Evolutionary conservation across 2,113 vertebrate genomes (phyloP).

Genomic region (Pterophyllum scalare): DNA sequence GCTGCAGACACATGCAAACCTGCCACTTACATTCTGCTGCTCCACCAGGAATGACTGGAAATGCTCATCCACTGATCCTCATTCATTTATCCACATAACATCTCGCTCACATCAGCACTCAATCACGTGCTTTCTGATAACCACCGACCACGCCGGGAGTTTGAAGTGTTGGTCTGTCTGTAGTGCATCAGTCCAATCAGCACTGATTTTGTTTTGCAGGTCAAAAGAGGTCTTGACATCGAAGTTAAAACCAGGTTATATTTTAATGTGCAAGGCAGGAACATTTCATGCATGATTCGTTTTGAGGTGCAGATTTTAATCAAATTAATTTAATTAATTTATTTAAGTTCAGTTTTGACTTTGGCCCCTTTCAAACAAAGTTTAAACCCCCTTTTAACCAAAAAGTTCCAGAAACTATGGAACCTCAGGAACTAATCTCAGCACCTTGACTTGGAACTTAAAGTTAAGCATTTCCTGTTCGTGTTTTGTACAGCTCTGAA

Average conservation of each 20-base stretch:
- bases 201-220: slow-evolving; percentile 1
- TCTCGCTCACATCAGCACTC: slow-evolving; percentile 15
- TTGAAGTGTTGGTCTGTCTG: slow-evolving; percentile 1
- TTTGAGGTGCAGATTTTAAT: neutral
- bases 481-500: neutral
- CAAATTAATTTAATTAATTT: neutral
- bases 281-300: neutral
- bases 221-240: slow-evolving; percentile 16
- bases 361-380: neutral
- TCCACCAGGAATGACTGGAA: slow-evolving; percentile 60
- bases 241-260: neutral
- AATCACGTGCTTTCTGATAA: slow-evolving; percentile 31
- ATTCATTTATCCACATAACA: slow-evolving; percentile 10
- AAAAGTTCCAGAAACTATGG: neutral
- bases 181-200: neutral
- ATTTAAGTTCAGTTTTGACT: neutral
- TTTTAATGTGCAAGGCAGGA: too few relatives aligned
- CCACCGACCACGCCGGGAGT: slow-evolving; percentile 28
- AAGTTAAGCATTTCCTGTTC: neutral
- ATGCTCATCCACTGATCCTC: slow-evolving; percentile 59
- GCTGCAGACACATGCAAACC: slow-evolving; percentile 51
- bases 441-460: neutral
- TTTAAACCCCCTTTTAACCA: neutral
- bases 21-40: slow-evolving; percentile 55
- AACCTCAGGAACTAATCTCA: neutral